Evolutionary conservation across 2,888 invertebrate genomes (phyloP).

Genomic region (Folsomia candida): DNA sequence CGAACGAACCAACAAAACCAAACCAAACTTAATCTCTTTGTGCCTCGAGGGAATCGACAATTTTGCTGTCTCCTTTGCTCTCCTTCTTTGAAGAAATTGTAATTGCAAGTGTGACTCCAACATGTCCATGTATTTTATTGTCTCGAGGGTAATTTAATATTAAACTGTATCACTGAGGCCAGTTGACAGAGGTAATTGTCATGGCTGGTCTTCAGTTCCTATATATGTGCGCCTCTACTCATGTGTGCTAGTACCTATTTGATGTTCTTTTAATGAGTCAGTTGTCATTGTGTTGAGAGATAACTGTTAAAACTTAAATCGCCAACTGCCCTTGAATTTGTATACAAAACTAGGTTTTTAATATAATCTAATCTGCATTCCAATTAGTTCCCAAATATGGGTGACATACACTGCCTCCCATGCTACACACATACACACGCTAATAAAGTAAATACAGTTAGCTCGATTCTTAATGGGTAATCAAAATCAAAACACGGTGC

Average conservation of each 20-base stretch:
- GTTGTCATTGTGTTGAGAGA: slow-evolving; percentile 12
- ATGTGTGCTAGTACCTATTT: neutral
- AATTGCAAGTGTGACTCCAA: neutral
- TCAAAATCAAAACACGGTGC: neutral
- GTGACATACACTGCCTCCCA: neutral
- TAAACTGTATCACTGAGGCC: slow-evolving; percentile 16
- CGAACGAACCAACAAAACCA: slow-evolving; percentile 20
- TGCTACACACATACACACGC: neutral
- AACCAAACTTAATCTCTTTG: slow-evolving; percentile 17
- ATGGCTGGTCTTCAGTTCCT: slow-evolving; percentile 2
- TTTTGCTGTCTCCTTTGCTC: slow-evolving; percentile 1
- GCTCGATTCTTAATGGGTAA: neutral
- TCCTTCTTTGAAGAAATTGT: neutral
- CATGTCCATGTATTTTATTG: slow-evolving; percentile 17
- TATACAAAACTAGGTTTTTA: neutral
- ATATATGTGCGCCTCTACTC: neutral
- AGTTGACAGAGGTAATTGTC: slow-evolving; percentile 13
- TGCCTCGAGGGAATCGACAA: slow-evolving; percentile 16
- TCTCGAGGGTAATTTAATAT: slow-evolving; percentile 17
- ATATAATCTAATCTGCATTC: neutral
- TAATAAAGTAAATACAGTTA: slow-evolving; percentile 1
- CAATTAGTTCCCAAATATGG: slow-evolving; percentile 1
- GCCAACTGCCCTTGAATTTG: slow-evolving; percentile 13
- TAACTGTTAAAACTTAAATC: slow-evolving; percentile 6
- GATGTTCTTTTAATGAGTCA: slow-evolving; percentile 16